These are phyloP conservation scores for Magallana ariakensis DNA, from an alignment of 1,140 invertebrate species.

Conservation along the genomic window DNA sequence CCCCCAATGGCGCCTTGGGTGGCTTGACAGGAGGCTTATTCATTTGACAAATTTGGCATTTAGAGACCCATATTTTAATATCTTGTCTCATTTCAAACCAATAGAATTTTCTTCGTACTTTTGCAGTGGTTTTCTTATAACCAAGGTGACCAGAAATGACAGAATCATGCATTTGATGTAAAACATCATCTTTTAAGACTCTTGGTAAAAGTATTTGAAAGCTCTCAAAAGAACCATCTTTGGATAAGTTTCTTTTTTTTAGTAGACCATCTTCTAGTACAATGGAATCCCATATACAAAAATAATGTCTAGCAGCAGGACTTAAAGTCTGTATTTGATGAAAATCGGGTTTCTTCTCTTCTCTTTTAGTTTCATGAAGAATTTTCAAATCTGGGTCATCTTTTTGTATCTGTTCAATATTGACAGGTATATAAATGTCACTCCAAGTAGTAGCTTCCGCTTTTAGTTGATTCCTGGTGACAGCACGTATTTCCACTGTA, in stretches of 20 bases:
- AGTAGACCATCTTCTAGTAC: background rate
- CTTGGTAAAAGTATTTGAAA: conserved; percentile 26
- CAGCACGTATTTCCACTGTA: no score
- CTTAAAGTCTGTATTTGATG: background rate
- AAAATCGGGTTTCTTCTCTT: background rate
- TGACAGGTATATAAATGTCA: no score
- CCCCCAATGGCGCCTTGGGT: background rate
- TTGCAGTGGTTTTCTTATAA: conserved; percentile 54
- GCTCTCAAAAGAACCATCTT: background rate
- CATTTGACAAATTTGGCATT: conserved; percentile 47
- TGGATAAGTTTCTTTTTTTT: background rate
- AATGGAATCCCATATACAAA: conserved; percentile 28
- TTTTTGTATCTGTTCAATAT: background rate
- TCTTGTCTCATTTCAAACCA: conserved; percentile 58
- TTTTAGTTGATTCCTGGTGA: no score
- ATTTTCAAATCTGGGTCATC: conserved; percentile 39
- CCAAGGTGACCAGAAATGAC: conserved; percentile 56
- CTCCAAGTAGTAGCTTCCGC: no score
- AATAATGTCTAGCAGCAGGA: conserved; percentile 44
- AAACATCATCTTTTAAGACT: no score
- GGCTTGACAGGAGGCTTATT: conserved; percentile 30
- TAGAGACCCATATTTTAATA: conserved; percentile 39
- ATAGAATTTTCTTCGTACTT: conserved; percentile 47
- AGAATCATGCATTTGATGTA: conserved; percentile 42
- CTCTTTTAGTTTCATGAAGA: background rate